Conservation (phyloP, 2,797 vertebrate species). For the Alfaro cultratus region DNA sequence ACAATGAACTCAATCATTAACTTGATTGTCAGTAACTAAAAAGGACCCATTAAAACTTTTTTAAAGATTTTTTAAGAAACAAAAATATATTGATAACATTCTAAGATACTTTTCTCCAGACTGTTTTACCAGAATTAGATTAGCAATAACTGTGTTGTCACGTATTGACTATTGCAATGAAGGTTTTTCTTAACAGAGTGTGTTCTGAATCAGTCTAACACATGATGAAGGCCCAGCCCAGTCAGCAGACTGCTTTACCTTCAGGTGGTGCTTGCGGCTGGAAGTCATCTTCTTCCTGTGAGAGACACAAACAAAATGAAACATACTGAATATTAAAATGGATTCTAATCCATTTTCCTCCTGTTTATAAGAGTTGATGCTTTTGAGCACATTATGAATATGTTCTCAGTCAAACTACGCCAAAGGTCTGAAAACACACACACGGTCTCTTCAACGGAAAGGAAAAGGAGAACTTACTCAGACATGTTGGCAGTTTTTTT, state of each 20-base stretch:
- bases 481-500: conserved; percentile 72
- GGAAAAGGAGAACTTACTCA: conserved; percentile 70
- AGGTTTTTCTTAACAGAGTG: neutral
- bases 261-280: conserved; percentile 88
- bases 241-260: conserved; percentile 51
- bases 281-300: conserved; percentile 85
- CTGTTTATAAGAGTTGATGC: neutral
- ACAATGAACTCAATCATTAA: neutral
- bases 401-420: neutral
- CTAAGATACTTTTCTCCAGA: neutral
- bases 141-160: neutral
- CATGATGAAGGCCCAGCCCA: neutral
- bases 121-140: neutral
- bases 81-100: neutral
- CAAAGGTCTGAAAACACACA: neutral
- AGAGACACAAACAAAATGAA: conserved; percentile 13
- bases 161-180: neutral
- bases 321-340: neutral
- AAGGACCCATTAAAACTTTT: neutral
- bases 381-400: neutral
- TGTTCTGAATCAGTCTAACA: neutral
- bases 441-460: too few relatives aligned
- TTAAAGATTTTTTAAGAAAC: neutral
- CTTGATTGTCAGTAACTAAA: neutral
- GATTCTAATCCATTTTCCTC: too few relatives aligned